Conservation (phyloP, 1,140 invertebrate genomes). For the Drosophila triauraria region DNA sequence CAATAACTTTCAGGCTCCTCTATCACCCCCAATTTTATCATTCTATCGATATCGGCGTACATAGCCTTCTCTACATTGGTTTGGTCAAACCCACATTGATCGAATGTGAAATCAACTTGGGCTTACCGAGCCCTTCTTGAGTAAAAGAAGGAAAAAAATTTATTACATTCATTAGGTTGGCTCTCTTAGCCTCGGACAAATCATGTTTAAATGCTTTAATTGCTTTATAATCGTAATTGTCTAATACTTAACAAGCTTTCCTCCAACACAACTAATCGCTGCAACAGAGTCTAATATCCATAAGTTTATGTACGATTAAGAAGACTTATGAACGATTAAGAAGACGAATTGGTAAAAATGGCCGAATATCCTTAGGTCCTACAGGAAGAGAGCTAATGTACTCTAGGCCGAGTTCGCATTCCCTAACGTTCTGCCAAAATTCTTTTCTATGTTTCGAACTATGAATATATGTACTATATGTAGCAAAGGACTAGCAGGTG, state of each 20-base stretch:
- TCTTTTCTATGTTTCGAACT: not conserved
- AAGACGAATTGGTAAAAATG: constrained; percentile 3
- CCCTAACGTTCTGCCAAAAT: constrained; percentile 3
- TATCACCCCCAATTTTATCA: too few relatives aligned
- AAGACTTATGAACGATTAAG: not conserved
- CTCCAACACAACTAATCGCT: not conserved
- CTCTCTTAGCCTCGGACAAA: not conserved
- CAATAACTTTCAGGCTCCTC: too few relatives aligned
- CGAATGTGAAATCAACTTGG: too few relatives aligned
- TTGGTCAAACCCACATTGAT: too few relatives aligned
- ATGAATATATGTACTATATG: too few relatives aligned
- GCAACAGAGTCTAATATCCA: not conserved
- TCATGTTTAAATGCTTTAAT: too few relatives aligned
- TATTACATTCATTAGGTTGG: not conserved
- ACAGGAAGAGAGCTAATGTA: not conserved
- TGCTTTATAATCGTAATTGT: not conserved
- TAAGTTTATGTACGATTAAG: too few relatives aligned
- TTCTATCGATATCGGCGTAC: too few relatives aligned
- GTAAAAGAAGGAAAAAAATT: not conserved
- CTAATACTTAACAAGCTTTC: not conserved
- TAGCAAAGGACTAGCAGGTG: not conserved
- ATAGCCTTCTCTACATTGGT: too few relatives aligned
- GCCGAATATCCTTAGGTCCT: not conserved
- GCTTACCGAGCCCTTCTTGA: not conserved
- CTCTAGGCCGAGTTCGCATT: constrained; percentile 1